These are phyloP conservation scores for Palaemon carinicauda DNA, from an alignment of 1,140 invertebrate genomes.

Conservation along the genomic window DNA sequence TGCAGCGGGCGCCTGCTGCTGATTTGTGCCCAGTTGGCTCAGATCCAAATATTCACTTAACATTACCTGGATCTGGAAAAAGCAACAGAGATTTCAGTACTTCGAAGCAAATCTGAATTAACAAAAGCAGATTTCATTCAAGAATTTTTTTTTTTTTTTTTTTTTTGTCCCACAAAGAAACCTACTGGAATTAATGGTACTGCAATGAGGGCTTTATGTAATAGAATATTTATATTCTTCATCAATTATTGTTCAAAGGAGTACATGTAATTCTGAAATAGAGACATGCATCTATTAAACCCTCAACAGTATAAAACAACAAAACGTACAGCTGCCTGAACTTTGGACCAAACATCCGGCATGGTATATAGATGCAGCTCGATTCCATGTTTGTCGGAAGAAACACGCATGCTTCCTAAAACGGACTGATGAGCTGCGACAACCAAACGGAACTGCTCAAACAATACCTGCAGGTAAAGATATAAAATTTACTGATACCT, in stretches of 20 bases:
- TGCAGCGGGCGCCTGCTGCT: conserved; percentile 69
- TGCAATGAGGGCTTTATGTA: neutral
- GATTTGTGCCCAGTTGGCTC: conserved; percentile 73
- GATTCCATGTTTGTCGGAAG: conserved; percentile 58
- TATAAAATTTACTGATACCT: conserved; percentile 7
- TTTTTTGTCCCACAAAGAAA: too few relatives aligned
- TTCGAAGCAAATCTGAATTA: too few relatives aligned
- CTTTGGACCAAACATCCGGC: conserved; percentile 86
- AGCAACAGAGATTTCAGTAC: neutral
- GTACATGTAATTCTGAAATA: too few relatives aligned
- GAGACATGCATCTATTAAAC: neutral
- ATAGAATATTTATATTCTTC: too few relatives aligned
- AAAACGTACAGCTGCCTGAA: conserved; percentile 77
- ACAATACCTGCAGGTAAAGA: conserved; percentile 70
- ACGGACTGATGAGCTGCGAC: conserved; percentile 75
- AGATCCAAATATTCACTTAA: conserved; percentile 86
- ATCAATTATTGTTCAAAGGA: too few relatives aligned
- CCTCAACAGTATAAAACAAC: neutral
- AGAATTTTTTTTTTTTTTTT: too few relatives aligned
- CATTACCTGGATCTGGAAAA: conserved; percentile 74
- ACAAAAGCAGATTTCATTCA: too few relatives aligned
- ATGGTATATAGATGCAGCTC: conserved; percentile 73
- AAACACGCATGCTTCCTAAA: conserved; percentile 72
- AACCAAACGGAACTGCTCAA: conserved; percentile 78
- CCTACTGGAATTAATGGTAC: too few relatives aligned